Conservation (phyloP, 2,888 invertebrate species). For the Listrodromus nycthemerus region DNA sequence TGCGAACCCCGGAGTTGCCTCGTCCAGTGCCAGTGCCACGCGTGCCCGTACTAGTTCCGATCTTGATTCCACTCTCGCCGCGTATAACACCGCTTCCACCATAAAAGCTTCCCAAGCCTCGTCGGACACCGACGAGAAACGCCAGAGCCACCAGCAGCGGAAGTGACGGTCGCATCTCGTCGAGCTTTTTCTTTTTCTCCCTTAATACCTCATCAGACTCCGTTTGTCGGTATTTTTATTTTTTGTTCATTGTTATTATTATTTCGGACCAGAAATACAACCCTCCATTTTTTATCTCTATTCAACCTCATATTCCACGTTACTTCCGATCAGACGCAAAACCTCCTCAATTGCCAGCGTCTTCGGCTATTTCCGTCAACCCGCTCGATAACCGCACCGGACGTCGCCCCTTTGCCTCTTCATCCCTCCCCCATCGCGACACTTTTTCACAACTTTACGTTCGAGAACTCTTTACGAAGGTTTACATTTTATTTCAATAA, state of each 20-base stretch:
- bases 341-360: background rate
- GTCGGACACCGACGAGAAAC: constrained; percentile 62
- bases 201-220: constrained; percentile 14
- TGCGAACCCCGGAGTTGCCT: constrained; percentile 76
- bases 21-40: constrained; percentile 77
- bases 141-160: constrained; percentile 63
- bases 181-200: background rate
- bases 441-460: background rate
- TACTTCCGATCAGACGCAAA: background rate
- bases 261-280: background rate
- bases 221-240: background rate
- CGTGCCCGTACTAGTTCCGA: constrained; percentile 77
- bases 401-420: background rate
- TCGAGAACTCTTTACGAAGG: background rate
- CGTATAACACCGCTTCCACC: constrained; percentile 75
- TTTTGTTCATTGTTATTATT: background rate
- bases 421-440: background rate
- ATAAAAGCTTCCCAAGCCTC: constrained; percentile 70
- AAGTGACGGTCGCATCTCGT: constrained; percentile 62
- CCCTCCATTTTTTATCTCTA: constrained; percentile 19
- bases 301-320: background rate
- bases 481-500: background rate
- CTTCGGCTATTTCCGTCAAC: constrained; percentile 7
- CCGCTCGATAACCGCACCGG: background rate
- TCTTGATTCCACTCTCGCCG: constrained; percentile 81